These are phyloP conservation scores for Agelaius tricolor DNA, from an alignment of 2,113 vertebrate species.

Conservation along the genomic window DNA sequence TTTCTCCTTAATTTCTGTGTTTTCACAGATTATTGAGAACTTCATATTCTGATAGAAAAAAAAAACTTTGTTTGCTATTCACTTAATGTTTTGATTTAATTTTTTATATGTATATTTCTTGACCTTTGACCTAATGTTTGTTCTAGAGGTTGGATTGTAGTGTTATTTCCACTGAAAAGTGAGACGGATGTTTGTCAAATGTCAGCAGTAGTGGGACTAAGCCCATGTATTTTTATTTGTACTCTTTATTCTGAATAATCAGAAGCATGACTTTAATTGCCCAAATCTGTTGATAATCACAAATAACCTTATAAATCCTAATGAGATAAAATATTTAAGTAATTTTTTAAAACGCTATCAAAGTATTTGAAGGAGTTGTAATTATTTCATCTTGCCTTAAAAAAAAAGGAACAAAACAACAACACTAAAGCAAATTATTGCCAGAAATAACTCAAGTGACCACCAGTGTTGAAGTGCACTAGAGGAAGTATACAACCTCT, in stretches of 20 bases:
- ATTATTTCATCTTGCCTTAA: neutral
- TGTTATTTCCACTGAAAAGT: neutral
- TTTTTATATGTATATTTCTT: neutral
- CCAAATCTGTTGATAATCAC: neutral
- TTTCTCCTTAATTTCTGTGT: neutral
- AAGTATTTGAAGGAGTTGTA: neutral
- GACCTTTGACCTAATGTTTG: neutral
- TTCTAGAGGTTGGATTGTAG: neutral
- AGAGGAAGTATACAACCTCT: neutral
- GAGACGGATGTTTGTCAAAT: neutral
- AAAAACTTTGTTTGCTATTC: neutral
- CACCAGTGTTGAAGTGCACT: neutral
- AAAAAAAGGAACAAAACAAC: rapidly evolving
- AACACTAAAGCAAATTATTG: neutral
- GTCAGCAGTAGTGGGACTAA: neutral
- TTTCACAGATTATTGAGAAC: neutral
- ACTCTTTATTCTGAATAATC: neutral
- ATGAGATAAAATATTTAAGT: neutral
- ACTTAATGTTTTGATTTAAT: neutral
- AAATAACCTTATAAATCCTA: neutral
- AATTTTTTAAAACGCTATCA: neutral
- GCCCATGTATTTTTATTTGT: neutral
- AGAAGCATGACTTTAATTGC: neutral
- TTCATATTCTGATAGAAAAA: neutral
- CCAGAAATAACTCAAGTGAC: neutral